These are phyloP conservation scores for Drosophila orena DNA, from an alignment of 1,140 invertebrate genomes.

Conservation along the genomic window DNA sequence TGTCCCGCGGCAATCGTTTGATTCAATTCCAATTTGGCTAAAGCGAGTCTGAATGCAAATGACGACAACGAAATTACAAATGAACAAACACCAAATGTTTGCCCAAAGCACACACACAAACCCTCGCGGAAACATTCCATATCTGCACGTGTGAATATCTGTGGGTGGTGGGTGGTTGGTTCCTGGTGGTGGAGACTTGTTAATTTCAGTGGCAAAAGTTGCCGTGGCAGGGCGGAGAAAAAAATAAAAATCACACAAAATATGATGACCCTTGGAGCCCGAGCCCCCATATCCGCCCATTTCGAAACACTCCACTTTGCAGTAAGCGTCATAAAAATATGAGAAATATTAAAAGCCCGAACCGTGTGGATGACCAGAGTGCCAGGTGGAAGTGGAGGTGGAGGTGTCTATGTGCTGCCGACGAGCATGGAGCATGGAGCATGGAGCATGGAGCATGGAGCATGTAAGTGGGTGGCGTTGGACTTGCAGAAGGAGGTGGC, in stretches of 20 bases:
- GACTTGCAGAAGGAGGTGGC: not conserved
- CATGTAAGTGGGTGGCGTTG: constrained; percentile 6
- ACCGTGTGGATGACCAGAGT: constrained; percentile 50
- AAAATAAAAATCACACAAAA: constrained; percentile 65
- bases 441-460: constrained; percentile 4
- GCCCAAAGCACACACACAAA: constrained; percentile 28
- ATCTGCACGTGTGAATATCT: constrained; percentile 15
- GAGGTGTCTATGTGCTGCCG: constrained; percentile 39
- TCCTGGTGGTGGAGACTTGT: constrained; percentile 55
- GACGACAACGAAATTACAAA: constrained; percentile 60
- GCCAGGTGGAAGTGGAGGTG: constrained; percentile 38
- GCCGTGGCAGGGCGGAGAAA: constrained; percentile 20
- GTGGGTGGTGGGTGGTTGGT: not conserved
- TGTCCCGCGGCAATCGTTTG: constrained; percentile 67
- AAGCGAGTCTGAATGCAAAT: constrained; percentile 51
- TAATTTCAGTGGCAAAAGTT: constrained; percentile 80
- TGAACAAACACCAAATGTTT: constrained; percentile 74
- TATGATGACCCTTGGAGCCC: constrained; percentile 62
- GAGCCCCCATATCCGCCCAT: constrained; percentile 9
- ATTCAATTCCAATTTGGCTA: constrained; percentile 65
- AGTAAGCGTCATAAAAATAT: constrained; percentile 72
- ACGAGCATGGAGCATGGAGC: no score
- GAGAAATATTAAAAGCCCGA: constrained; percentile 77
- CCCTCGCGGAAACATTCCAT: constrained; percentile 7
- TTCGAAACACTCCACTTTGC: constrained; percentile 17